Base-by-base conservation (phyloP, 2,113 vertebrate genomes). In the Hemiscyllium ocellatum region DNA sequence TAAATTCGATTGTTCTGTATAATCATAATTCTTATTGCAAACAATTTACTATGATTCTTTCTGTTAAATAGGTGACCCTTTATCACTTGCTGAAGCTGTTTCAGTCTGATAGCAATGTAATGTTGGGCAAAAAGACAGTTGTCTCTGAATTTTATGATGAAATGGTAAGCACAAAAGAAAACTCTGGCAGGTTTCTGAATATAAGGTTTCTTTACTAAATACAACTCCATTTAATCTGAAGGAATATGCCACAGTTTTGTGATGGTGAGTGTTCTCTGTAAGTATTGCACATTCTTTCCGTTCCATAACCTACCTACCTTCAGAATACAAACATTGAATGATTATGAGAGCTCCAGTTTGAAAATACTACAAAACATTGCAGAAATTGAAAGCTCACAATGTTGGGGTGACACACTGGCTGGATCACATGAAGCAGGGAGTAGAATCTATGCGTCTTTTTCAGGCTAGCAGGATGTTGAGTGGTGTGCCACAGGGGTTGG, bases 71-170 rank as follows among this genome's bases (percentile, higher is more conserved):
- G 99, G 99, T 99, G 96, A 99, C 99, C 13, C 97, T 99, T 0
- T 99, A 99, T 97, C 99, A 99, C 96, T 97, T 99, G 95, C 96
- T 99, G 97, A 99, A 99, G 97, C 97, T 99, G 47, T 99, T 99
- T 96, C 99, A 99, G 96, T 99, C 99, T 0, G 99, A 99, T 96
- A 99, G 98, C 96, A 99, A 98, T 96, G 99, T 99, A 94, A 99
- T 99, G 98, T 97, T 99, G 89, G 98, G 98, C 24, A 99, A 99
- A 97, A 99, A 99, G 96, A 99, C 98, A 0, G 99, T 99, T 10
- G 99, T 99, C 96, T 99, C 99, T 72, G 99, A 99, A 96, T 99
- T 99, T 97, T 99, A 99, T 96, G 99, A 99, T 96, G 99, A 99
- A 97, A 99, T 99, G 99, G 99, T 99, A 97, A 78, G 96, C 68